Evolutionary conservation across 2,113 vertebrate species (phyloP), one percentile per base, ranked within the genome.

Genomic region (Edolisoma coerulescens): DNA sequence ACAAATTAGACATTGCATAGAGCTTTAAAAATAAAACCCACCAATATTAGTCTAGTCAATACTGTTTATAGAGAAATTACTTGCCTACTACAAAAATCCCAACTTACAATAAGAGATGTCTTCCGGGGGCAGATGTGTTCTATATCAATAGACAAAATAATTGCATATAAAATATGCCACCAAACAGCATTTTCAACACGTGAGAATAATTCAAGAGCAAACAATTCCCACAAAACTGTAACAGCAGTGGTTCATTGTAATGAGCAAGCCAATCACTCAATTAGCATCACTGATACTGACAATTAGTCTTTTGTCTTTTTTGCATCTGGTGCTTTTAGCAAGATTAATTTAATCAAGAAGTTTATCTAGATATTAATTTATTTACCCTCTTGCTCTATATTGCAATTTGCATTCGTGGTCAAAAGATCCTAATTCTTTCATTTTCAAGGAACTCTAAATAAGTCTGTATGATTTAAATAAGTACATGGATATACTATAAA

Each of bases 221-320:
- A 65, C 21, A 63, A 57, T 83, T 89, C 83, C 89, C 56, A 39
- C 53, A 61, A 41, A 92, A 71, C 35, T 79, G 50, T 87, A 93
- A 73, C 23, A 87, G 63, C 69, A 83, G 42, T 77, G 19, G 30
- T 88, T 96, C 59, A 63, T 91, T 95, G 54, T 89, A 92, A 95
- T 91, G 77, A 95, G 60, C 49, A 90, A 93, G 60, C 56, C 90
- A 95, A 89, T 87, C 49, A 89, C 59, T 91, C 91, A 70, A 32
- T 94, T 92, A 88, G n/a, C 60, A 79, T 67, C 53, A 65, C 50
- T 79, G 57, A 54, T 75, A 69, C 18, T 93, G 70, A 57, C 65
- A 95, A 89, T 90, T 91, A 90, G 49, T 76, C 89, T 89, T 96
- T 90, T 94, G 64, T 90, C 69, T 49, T 81, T 91, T 94, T 89